These are phyloP conservation scores for Hirundo rustica DNA, from an alignment of 2,797 vertebrate genomes.

Conservation along the genomic window DNA sequence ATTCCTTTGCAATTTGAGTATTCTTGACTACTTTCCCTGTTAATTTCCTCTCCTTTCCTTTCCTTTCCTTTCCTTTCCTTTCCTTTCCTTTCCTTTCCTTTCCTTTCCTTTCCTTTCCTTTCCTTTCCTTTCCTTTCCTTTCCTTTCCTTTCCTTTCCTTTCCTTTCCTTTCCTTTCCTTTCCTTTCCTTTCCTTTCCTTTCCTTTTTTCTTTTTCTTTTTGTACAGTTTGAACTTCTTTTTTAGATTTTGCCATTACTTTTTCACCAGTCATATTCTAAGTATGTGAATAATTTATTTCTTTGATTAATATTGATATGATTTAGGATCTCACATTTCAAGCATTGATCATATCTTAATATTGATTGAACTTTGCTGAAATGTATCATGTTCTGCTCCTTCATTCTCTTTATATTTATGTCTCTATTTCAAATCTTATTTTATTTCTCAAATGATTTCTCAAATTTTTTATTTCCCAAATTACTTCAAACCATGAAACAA, in stretches of 20 bases:
- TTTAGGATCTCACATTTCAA: neutral
- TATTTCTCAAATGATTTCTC: neutral
- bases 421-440: neutral
- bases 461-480: too few species aligned
- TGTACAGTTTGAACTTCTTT: neutral
- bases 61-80: too few species aligned
- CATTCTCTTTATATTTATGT: neutral
- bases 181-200: too few species aligned
- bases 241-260: neutral
- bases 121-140: too few species aligned
- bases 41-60: neutral
- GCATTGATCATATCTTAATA: neutral
- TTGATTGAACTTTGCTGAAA: neutral
- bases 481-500: neutral
- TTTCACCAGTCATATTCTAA: neutral
- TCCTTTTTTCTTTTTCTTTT: too few species aligned
- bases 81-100: too few species aligned
- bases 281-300: neutral
- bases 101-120: too few species aligned
- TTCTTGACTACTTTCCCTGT: neutral
- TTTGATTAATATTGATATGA: neutral
- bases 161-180: too few species aligned
- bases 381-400: neutral
- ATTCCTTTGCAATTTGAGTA: neutral
- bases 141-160: too few species aligned